Base-by-base conservation (phyloP, 2,797 vertebrate genomes). In the Rhyacichthys aspro region DNA sequence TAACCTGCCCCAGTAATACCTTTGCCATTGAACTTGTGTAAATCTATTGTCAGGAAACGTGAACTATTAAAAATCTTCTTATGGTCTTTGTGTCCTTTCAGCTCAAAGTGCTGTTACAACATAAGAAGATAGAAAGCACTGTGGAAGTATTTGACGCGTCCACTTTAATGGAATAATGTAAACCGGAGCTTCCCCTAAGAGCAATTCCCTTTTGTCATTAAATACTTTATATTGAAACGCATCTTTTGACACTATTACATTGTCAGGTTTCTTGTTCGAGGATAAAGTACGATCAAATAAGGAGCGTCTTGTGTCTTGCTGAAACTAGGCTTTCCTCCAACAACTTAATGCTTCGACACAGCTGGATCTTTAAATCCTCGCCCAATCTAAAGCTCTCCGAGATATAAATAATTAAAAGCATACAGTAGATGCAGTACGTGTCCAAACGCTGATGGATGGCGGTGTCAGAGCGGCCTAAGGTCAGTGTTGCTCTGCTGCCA, bases 341-440 rank as follows among this genome's bases (percentile, higher is more conserved):
- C 62, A 59, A 72, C 63, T 73, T 73, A 71, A 73, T 9, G 69
- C 78, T 67, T 70, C 74, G 72, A 79, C 73, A 64, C 63, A 50
- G 19, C 63, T 39, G 55, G 82, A 80, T 78, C 81, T 43, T 64
- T 56, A 77, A 84, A 78, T 72, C 78, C 63, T 68, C 44, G 7
- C 36, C 56, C 64, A 66, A 64, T 82, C 70, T 66, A 72, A 70
- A 45, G 49, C 67, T 63, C 59, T 67, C 66, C 32, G 67, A 71
- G 63, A 76, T 19, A 63, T 43, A 69, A 67, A 63, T 68, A 74
- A 74, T 61, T 62, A 61, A 65, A n/a, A 57, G 38, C 60, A 37
- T 57, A 64, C 53, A n/a, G n/a, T n/a, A n/a, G n/a, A 15, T 72
- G 62, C 36, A 59, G 74, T 58, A 58, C 56, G 28, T 55, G 18